Base-by-base conservation (phyloP, 2,113 vertebrate species). In the Pristiophorus japonicus region DNA sequence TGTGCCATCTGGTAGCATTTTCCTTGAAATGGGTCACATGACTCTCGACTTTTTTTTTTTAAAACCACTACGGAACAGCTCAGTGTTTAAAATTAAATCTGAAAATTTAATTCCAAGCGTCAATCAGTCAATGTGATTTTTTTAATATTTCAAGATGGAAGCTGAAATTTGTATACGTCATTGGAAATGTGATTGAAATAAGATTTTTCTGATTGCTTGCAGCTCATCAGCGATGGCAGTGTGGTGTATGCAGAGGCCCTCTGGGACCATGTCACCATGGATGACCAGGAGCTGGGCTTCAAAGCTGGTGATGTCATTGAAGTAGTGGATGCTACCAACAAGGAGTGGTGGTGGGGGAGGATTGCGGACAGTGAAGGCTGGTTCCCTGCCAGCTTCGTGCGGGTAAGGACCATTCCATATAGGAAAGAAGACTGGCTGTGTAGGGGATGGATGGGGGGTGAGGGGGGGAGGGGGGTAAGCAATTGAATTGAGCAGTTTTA, bases 211-310 rank as follows among this genome's bases (percentile, higher is more conserved):
- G 66, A 73, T 70, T 51, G 22, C 96, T 96, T 96, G 34, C 97
- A 99, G 99, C 98, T 99, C 96, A 99, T 99, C 97, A 99, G 98
- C 2, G 99, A 99, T 98, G 99, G 99, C 97, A 98, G 98, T 0
- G 98, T 98, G 97, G 99, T 99, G 95, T 99, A 98, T 0, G 99
- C 99, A 0, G 99, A 99, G 96, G 99, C 98, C 1, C 98, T 99
- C 84, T 99, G 99, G 99, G 99, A 99, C 97, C 99, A 99, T 30
- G 98, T 99, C 97, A 99, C 99, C 73, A 99, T 99, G 99, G 99
- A 99, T 2, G 98, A 99, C 97, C 98, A 99, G 96, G 99, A 99
- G 97, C 97, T 99, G 96, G 99, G 98, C 88, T 99, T 99, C 97
- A 99, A 99, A 96, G 99, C 98, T 0, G 98, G 98, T 0, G 99